phyloP scores from a whole-genome alignment of 2,797 vertebrate genomes.

The Pogoniulus pusillus region DNA sequence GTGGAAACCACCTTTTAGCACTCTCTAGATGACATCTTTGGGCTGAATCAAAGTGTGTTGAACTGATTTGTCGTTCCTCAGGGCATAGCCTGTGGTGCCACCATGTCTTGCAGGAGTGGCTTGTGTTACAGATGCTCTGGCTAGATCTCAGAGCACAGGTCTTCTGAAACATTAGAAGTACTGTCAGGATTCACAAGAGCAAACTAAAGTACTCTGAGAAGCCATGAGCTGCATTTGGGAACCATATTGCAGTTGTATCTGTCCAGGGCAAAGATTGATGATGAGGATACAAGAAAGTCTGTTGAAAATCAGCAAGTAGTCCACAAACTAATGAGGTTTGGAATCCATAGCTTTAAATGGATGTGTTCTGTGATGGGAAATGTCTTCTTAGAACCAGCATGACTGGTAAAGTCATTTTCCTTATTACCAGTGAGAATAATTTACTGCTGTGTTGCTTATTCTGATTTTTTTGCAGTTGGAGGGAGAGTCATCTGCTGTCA shows the following conservation, averaged over 20 bases:
- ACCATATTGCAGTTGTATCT: fast-evolving
- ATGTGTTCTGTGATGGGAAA: background rate
- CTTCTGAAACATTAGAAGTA: background rate
- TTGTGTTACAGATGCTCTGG: background rate
- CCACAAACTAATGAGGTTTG: background rate
- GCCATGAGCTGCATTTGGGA: background rate
- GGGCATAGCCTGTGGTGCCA: background rate
- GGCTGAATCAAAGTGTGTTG: background rate
- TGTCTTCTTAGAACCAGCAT: background rate
- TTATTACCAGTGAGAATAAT: background rate
- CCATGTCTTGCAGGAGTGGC: background rate
- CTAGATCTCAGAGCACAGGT: background rate
- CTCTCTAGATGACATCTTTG: background rate
- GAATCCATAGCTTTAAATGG: background rate
- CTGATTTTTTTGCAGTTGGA: fast-evolving
- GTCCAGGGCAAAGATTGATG: background rate
- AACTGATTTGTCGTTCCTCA: background rate
- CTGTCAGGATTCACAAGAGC: background rate
- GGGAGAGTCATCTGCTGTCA: background rate
- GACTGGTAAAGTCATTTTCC: background rate
- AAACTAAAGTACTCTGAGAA: background rate
- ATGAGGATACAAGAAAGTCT: background rate
- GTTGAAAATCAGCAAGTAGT: background rate
- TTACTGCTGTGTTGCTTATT: background rate
- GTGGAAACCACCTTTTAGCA: background rate